phyloP scores from a whole-genome alignment of 2,797 vertebrate genomes.

The Merluccius polli region DNA sequence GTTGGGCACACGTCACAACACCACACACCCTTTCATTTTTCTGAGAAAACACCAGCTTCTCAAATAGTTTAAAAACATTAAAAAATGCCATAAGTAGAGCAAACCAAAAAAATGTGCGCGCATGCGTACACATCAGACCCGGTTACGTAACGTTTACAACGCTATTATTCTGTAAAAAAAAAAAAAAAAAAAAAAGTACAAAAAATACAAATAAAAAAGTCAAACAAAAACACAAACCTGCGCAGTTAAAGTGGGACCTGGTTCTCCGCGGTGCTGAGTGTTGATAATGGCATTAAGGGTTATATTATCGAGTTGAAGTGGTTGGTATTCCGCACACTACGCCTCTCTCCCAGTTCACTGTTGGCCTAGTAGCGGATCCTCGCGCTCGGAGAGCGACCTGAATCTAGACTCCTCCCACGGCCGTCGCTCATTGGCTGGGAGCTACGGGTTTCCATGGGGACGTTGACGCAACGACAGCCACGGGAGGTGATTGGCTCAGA shows the following conservation, averaged over 20 bases:
- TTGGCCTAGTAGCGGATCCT: conserved; percentile 34
- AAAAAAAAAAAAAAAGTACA: neutral
- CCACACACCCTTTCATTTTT: rapidly evolving
- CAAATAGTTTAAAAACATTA: neutral
- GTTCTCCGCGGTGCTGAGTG: neutral
- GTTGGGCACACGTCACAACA: neutral
- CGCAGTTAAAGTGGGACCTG: neutral
- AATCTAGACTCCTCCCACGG: conserved; percentile 53
- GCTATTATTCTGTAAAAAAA: neutral
- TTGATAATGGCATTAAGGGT: neutral
- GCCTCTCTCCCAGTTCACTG: conserved; percentile 43
- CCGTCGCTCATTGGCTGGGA: conserved; percentile 45
- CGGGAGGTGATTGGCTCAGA: conserved; percentile 44
- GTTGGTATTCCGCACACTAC: conserved; percentile 43
- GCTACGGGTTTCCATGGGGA: conserved; percentile 62
- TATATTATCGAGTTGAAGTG: neutral
- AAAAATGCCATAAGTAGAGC: conserved; percentile 53
- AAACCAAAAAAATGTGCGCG: too few relatives aligned
- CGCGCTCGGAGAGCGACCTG: conserved; percentile 57
- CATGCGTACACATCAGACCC: conserved; percentile 56
- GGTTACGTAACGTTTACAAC: conserved; percentile 64
- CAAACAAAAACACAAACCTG: conserved; percentile 56
- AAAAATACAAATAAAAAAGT: neutral
- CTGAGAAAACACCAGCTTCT: neutral
- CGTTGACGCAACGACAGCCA: conserved; percentile 27